Conservation (phyloP, 1,140 invertebrate genomes). For the Ceratina australensis region DNA sequence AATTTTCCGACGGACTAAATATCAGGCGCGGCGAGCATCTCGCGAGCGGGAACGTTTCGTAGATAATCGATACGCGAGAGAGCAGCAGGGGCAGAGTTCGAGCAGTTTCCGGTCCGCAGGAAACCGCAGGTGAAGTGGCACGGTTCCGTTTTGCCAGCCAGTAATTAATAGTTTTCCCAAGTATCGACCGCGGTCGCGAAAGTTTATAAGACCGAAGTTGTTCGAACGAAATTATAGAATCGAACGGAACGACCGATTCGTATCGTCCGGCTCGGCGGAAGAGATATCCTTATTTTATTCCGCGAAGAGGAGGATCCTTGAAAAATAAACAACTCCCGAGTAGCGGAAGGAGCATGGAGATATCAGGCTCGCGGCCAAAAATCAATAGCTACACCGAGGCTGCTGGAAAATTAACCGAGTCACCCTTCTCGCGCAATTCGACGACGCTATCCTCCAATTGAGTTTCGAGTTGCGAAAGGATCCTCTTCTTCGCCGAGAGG, state of each 20-base stretch:
- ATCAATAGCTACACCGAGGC: neutral
- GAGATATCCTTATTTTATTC: neutral
- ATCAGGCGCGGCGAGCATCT: neutral
- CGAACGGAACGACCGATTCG: neutral
- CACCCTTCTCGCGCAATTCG: neutral
- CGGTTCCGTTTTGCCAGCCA: conserved; percentile 12
- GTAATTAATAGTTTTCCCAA: conserved; percentile 32
- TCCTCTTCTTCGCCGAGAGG: neutral
- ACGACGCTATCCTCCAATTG: neutral
- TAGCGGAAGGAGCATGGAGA: too few species aligned
- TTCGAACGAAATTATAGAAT: neutral
- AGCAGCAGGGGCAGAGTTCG: neutral
- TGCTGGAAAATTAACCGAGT: neutral
- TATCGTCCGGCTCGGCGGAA: too few species aligned
- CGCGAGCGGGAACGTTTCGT: neutral
- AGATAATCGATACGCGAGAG: conserved; percentile 22
- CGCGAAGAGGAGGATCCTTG: neutral
- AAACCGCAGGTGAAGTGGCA: conserved; percentile 28
- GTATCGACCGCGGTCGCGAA: neutral
- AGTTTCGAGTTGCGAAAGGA: conserved; percentile 2
- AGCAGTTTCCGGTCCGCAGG: conserved; percentile 12
- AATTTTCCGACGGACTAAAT: neutral
- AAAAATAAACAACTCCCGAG: neutral
- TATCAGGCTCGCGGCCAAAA: neutral
- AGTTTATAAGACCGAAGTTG: neutral